Evolutionary conservation across 2,797 vertebrate species (phyloP), one percentile per base, ranked within the genome.

Genomic region (Lagodon rhomboides): DNA sequence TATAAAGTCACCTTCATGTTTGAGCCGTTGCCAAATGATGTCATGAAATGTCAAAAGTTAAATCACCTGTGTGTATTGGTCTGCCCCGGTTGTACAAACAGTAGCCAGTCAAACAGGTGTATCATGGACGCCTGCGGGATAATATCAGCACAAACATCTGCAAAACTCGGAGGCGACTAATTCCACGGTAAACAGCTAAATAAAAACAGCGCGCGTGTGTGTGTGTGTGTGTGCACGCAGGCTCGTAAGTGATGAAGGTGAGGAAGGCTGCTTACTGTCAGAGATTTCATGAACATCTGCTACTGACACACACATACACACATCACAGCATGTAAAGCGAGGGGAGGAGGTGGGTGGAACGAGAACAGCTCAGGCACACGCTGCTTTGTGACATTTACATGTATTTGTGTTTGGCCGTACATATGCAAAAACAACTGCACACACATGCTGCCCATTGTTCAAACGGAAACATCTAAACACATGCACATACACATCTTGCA

Each of bases 271-370:
- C 75, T 77, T 68, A 78, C 64, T 61, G 81, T 81, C 79, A 75
- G 63, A 68, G 74, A 77, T 73, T 80, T 80, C 43, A 82, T 65
- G 82, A 93, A 89, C 91, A 92, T 91, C 91, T 92, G 92, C 76
- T 85, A 5, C 11, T 84, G 82, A 87, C 77, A 80, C 70, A 60
- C 75, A 58, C 68, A 67, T 54, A 75, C 74, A 84, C 67, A 77
- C 60, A 79, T 22, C 77, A 22, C 69, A 83, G 76, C 73, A 82
- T 81, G 84, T 27, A 75, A 68, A 78, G 50, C 8, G 1, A 55
- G 22, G 68, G 5, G 68, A 79, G 60, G 66, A 83, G 44, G 82
- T 79, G 69, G 78, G 73, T 58, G 70, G 75, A 77, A 75, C 75
- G 71, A 60, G 49, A 85, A 61, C 38, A 72, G 83, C 73, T 79